Evolutionary conservation across 2,113 vertebrate genomes (phyloP).

Genomic region (Myodes glareolus): DNA sequence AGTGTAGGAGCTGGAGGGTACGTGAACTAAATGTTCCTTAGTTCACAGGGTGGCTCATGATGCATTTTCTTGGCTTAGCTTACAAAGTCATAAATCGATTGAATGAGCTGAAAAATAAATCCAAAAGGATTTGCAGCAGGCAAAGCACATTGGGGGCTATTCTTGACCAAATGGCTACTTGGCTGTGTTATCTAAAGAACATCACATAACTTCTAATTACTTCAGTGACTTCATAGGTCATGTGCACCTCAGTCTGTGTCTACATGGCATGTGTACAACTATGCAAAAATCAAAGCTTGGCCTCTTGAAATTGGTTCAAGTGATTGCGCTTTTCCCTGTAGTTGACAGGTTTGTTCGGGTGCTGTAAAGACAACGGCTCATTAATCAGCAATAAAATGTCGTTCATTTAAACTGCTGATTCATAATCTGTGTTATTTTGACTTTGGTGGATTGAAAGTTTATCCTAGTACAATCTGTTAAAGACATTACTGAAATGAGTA

Average conservation of each 20-base stretch:
- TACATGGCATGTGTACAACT: constrained; percentile 33
- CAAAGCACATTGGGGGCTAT: constrained; percentile 49
- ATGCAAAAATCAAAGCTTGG: constrained; percentile 63
- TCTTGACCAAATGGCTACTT: constrained; percentile 70
- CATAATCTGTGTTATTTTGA: constrained; percentile 68
- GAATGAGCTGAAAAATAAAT: constrained; percentile 68
- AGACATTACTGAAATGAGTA: constrained; percentile 67
- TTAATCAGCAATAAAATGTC: constrained; percentile 57
- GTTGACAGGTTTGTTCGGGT: constrained; percentile 64
- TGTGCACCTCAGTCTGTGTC: constrained; percentile 15
- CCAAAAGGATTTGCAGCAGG: constrained; percentile 57
- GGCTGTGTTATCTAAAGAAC: constrained; percentile 65
- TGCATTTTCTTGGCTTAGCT: constrained; percentile 51
- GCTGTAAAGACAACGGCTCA: constrained; percentile 53
- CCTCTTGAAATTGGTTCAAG: constrained; percentile 18
- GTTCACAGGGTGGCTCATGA: constrained; percentile 35
- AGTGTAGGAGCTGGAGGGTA: constrained; percentile 63
- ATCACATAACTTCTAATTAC: constrained; percentile 49
- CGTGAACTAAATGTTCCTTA: constrained; percentile 56
- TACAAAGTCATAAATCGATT: constrained; percentile 51
- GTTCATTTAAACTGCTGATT: constrained; percentile 58
- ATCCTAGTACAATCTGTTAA: constrained; percentile 56
- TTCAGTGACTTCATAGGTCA: constrained; percentile 65
- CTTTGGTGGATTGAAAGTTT: constrained; percentile 54
- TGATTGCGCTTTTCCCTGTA: constrained; percentile 5